Conservation (phyloP, 1,140 invertebrate genomes). For the Pogonomyrmex barbatus region DNA sequence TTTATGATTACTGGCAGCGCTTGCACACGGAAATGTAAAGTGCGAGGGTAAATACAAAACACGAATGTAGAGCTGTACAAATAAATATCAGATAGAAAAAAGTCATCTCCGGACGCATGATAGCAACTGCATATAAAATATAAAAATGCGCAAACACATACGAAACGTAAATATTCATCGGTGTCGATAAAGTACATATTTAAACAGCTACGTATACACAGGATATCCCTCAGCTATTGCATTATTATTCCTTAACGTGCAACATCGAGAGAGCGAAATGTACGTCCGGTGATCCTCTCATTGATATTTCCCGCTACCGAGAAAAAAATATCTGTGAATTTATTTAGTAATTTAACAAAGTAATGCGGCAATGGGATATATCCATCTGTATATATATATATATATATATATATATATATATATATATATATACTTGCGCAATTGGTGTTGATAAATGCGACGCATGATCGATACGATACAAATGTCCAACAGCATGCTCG, state of each 20-base stretch:
- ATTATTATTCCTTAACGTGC: slow-evolving; percentile 3
- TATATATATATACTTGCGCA: background rate
- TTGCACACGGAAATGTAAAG: slow-evolving; percentile 49
- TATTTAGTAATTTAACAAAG: background rate
- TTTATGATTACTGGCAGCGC: slow-evolving; percentile 58
- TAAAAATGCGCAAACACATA: slow-evolving; percentile 34
- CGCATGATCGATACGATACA: slow-evolving; percentile 25
- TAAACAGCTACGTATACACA: background rate
- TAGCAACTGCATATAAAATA: slow-evolving; percentile 41
- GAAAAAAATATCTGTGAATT: background rate
- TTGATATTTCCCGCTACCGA: background rate
- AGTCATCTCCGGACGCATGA: slow-evolving; percentile 17
- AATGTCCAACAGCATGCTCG: slow-evolving; percentile 34
- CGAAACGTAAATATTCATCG: slow-evolving; percentile 3
- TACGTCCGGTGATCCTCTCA: background rate
- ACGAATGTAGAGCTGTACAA: slow-evolving; percentile 28
- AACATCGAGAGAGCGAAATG: background rate
- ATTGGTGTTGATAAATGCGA: slow-evolving; percentile 30
- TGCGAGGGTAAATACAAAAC: slow-evolving; percentile 55
- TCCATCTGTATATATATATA: background rate
- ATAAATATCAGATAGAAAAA: slow-evolving; percentile 58
- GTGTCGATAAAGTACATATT: slow-evolving; percentile 31
- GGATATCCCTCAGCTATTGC: background rate
- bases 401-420: too few species aligned
- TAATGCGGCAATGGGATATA: background rate